Percentiles rank a stretch among this genome's conserved stretches.
phyloP scores from a whole-genome alignment of 2,888 invertebrate species.

The Macrophya annulata region DNA sequence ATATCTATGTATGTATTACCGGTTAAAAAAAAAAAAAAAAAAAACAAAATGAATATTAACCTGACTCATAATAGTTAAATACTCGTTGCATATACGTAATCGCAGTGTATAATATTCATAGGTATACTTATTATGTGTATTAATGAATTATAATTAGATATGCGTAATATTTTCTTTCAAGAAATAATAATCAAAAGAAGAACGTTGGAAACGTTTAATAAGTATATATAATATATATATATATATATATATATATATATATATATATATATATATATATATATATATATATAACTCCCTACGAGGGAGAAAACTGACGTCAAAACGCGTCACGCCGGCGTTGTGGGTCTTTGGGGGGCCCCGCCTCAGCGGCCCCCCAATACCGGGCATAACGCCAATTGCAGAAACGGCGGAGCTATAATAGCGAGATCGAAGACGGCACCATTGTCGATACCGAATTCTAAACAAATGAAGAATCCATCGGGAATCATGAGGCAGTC shows the following conservation, averaged over 20 bases:
- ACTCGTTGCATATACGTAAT: neutral
- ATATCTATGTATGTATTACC: no score
- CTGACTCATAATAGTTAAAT: neutral
- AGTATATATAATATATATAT: neutral
- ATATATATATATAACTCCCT: conserved; percentile 6
- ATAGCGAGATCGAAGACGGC: conserved; percentile 71
- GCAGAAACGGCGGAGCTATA: conserved; percentile 71
- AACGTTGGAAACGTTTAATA: neutral
- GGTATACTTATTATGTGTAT: neutral
- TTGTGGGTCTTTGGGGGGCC: conserved; percentile 79
- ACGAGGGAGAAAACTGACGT: conserved; percentile 55
- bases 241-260: neutral
- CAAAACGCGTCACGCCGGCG: conserved; percentile 79
- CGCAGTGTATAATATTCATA: neutral
- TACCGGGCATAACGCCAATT: conserved; percentile 71
- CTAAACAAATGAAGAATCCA: conserved; percentile 79
- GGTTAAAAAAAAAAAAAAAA: no score
- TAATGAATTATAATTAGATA: neutral
- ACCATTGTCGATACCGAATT: conserved; percentile 67
- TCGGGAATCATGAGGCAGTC: conserved; percentile 83
- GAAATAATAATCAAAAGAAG: neutral
- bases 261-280: neutral
- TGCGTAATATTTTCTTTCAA: neutral
- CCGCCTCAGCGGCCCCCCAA: conserved; percentile 78
- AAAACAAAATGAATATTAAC: no score